Conservation (phyloP, 1,140 invertebrate genomes). For the Drosophila erecta region DNA sequence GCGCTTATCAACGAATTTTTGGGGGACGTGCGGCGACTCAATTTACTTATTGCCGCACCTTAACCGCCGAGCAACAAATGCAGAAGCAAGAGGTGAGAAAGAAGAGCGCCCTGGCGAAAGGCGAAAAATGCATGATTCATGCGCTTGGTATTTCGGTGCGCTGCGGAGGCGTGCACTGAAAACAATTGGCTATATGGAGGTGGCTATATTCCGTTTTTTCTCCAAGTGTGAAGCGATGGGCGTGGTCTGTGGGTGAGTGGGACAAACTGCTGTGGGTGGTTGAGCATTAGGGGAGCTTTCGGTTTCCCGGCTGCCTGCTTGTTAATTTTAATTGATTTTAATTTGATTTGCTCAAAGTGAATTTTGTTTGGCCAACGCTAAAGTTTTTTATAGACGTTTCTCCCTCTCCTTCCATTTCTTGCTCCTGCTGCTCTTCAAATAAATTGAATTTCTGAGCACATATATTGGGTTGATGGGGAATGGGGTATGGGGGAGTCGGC, state of each 20-base stretch:
- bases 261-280: slow-evolving; percentile 15
- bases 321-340: slow-evolving; percentile 81
- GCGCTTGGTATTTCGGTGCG: slow-evolving; percentile 48
- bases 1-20: slow-evolving; percentile 61
- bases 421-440: slow-evolving; percentile 10
- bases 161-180: slow-evolving; percentile 16
- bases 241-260: slow-evolving; percentile 1
- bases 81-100: slow-evolving; percentile 30
- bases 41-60: slow-evolving; percentile 67
- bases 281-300: slow-evolving; percentile 28
- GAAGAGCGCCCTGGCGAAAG: slow-evolving; percentile 30
- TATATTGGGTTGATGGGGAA: neutral
- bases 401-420: neutral
- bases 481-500: neutral
- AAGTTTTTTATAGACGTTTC: slow-evolving; percentile 20
- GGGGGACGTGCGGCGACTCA: slow-evolving; percentile 28
- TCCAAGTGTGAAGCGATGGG: slow-evolving; percentile 6
- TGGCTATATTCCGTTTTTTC: neutral
- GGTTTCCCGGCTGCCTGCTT: slow-evolving; percentile 56
- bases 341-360: slow-evolving; percentile 70
- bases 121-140: slow-evolving; percentile 69
- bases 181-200: neutral
- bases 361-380: slow-evolving; percentile 51
- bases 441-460: slow-evolving; percentile 40
- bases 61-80: slow-evolving; percentile 12